Evolutionary conservation across 1,140 invertebrate species (phyloP).

Genomic region (Copidosoma floridanum): DNA sequence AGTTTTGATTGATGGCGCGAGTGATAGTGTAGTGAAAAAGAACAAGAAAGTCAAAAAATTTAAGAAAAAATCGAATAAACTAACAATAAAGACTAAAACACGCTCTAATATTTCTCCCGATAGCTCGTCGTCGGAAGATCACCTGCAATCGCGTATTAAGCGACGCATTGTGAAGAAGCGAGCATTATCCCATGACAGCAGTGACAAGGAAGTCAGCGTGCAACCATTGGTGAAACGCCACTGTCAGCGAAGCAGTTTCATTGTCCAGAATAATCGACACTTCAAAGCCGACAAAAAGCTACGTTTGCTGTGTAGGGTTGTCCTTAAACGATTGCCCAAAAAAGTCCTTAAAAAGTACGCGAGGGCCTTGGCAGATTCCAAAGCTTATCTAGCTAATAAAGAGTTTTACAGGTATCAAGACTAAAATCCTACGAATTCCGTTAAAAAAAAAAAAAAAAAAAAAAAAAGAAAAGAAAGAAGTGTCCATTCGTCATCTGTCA

Average conservation of each 20-base stretch:
- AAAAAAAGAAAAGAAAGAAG: too few relatives aligned
- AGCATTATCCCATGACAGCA: background rate
- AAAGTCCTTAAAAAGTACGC: slow-evolving; percentile 32
- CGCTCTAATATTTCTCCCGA: slow-evolving; percentile 23
- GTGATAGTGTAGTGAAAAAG: background rate
- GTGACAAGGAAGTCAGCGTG: slow-evolving; percentile 2
- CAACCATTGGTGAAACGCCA: slow-evolving; percentile 9
- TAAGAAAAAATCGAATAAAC: background rate
- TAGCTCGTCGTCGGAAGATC: slow-evolving; percentile 22
- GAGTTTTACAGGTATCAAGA: slow-evolving; percentile 41
- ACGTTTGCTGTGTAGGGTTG: slow-evolving; percentile 29
- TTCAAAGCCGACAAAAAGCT: slow-evolving; percentile 37
- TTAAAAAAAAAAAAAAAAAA: slow-evolving; percentile 9
- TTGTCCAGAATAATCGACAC: slow-evolving; percentile 25
- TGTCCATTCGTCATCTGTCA: too few relatives aligned
- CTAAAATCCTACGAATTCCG: slow-evolving; percentile 1
- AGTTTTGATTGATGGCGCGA: too few relatives aligned
- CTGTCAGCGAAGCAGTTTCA: slow-evolving; percentile 11
- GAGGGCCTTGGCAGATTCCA: slow-evolving; percentile 37
- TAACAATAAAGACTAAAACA: slow-evolving; percentile 21
- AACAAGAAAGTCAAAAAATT: background rate
- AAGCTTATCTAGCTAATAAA: slow-evolving; percentile 38
- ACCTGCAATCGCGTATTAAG: too few relatives aligned
- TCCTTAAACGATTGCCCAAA: slow-evolving; percentile 31
- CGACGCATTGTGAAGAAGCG: slow-evolving; percentile 1